phyloP scores from a whole-genome alignment of 2,113 vertebrate species.

The Nerophis lumbriciformis region DNA sequence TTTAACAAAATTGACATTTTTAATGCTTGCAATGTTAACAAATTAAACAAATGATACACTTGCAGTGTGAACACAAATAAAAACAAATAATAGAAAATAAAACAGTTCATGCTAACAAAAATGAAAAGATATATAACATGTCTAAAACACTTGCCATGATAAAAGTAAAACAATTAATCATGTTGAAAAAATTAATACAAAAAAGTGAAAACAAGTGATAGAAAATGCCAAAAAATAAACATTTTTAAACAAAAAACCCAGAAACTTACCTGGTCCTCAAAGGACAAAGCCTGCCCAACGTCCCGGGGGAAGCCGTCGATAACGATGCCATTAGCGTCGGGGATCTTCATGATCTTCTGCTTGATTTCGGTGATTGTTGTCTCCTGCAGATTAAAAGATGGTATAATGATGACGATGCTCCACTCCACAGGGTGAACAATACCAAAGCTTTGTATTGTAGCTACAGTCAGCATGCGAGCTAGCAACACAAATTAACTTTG shows the following conservation, averaged over 20 bases:
- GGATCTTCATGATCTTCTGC: constrained; percentile 96
- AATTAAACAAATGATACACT: too few relatives aligned
- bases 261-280: constrained; percentile 92
- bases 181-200: too few relatives aligned
- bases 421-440: background rate
- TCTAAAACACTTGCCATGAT: too few relatives aligned
- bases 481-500: background rate
- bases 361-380: constrained; percentile 99
- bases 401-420: background rate
- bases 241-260: background rate
- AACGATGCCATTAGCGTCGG: constrained; percentile 89
- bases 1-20: too few relatives aligned
- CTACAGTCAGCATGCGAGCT: background rate
- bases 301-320: constrained; percentile 97
- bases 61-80: too few relatives aligned
- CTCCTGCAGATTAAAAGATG: constrained; percentile 72
- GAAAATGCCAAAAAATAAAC: too few relatives aligned
- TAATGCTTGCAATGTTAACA: too few relatives aligned
- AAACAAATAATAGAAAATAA: too few relatives aligned
- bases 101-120: too few relatives aligned
- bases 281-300: constrained; percentile 92
- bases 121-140: too few relatives aligned
- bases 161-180: too few relatives aligned
- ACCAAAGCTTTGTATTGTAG: background rate
- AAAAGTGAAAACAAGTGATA: too few relatives aligned